Conservation (phyloP, 2,888 invertebrate genomes). For the Pyralis farinalis region DNA sequence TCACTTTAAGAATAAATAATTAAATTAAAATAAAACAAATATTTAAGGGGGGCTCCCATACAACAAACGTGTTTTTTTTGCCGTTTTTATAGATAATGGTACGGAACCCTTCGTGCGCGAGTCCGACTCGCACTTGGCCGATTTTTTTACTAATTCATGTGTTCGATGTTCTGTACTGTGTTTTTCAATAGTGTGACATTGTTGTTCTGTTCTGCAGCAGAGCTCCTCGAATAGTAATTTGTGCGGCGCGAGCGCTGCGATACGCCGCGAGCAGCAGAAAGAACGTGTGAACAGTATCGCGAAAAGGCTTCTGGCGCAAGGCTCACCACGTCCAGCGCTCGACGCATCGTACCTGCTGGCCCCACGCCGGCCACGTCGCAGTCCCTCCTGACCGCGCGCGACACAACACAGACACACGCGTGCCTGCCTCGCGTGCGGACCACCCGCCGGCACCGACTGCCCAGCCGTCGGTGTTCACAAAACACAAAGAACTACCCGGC, state of each 20-base stretch:
- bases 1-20: too few species aligned
- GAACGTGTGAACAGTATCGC: conserved; percentile 67
- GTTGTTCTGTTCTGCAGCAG: too few species aligned
- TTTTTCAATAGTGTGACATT: too few species aligned
- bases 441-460: conserved; percentile 28
- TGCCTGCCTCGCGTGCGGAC: conserved; percentile 13
- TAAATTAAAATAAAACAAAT: too few species aligned
- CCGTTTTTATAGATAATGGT: too few species aligned
- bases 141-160: too few species aligned
- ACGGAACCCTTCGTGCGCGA: too few species aligned
- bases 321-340: conserved; percentile 38
- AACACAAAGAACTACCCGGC: not conserved
- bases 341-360: conserved; percentile 65
- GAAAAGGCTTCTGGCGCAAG: conserved; percentile 51
- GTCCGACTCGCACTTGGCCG: too few species aligned
- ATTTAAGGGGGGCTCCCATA: too few species aligned
- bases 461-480: conserved; percentile 10
- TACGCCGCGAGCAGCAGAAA: conserved; percentile 44
- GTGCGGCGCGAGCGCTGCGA: conserved; percentile 3
- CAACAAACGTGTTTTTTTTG: too few species aligned
- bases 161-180: too few species aligned
- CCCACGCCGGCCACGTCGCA: conserved; percentile 34
- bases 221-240: too few species aligned
- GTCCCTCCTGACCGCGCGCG: conserved; percentile 21
- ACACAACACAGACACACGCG: conserved; percentile 4